Evolutionary conservation across 2,888 invertebrate genomes (phyloP).

Genomic region (Caenorhabditis doughertyi): DNA sequence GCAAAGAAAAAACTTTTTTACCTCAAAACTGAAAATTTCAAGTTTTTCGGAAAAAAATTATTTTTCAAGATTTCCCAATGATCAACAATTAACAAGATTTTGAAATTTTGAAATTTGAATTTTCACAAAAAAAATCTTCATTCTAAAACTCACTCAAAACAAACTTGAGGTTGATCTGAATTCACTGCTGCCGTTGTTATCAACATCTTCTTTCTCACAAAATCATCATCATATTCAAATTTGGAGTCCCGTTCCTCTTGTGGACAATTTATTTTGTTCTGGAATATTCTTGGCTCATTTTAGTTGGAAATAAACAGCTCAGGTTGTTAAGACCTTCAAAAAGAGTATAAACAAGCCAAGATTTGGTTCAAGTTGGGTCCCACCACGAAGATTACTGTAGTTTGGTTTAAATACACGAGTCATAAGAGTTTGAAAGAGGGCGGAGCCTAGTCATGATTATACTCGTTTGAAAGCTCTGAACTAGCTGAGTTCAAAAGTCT

Average conservation of each 20-base stretch:
- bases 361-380: neutral
- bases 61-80: too few relatives aligned
- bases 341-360: neutral
- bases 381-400: constrained; percentile 25
- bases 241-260: constrained; percentile 29
- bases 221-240: constrained; percentile 53
- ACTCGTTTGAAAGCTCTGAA: neutral
- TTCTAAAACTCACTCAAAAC: constrained; percentile 39
- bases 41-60: too few relatives aligned
- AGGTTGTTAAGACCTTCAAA: neutral
- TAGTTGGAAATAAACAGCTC: neutral
- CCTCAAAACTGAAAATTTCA: too few relatives aligned
- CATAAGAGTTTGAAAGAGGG: too few relatives aligned
- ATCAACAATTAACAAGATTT: too few relatives aligned
- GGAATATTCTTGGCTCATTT: neutral
- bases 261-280: constrained; percentile 56
- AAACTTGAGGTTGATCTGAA: constrained; percentile 44
- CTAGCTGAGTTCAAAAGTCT: too few relatives aligned
- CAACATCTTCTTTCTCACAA: constrained; percentile 43
- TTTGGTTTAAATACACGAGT: too few relatives aligned
- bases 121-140: neutral
- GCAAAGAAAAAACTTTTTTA: too few relatives aligned
- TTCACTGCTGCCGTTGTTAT: constrained; percentile 52
- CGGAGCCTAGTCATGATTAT: neutral
- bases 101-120: neutral